These are phyloP conservation scores for Chrysemys picta DNA, from an alignment of 2,113 vertebrate genomes.

Conservation along the genomic window DNA sequence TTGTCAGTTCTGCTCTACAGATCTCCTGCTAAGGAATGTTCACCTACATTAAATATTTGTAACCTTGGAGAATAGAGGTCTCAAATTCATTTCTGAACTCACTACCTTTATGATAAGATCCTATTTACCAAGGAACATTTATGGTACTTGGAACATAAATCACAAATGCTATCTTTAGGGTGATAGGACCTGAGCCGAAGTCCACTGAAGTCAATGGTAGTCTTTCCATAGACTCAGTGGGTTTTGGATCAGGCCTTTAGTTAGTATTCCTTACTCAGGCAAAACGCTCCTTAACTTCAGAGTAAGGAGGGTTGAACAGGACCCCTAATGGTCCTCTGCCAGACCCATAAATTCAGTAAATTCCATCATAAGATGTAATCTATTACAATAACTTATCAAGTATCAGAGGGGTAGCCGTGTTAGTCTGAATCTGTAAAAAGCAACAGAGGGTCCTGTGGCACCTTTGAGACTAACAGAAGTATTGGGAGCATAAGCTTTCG, in stretches of 20 bases:
- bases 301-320: neutral
- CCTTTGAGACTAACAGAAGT: no score
- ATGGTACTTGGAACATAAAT: neutral
- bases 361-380: neutral
- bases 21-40: neutral
- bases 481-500: no score
- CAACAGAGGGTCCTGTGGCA: no score
- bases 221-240: neutral
- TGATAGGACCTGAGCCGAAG: neutral
- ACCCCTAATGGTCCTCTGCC: neutral
- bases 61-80: neutral
- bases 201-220: neutral
- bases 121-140: neutral
- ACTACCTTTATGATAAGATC: neutral
- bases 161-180: neutral
- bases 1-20: neutral
- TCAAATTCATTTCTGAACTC: neutral
- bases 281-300: neutral
- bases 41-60: neutral
- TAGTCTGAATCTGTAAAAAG: no score
- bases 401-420: no score
- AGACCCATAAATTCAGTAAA: neutral
- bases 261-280: neutral
- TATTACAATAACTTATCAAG: no score
- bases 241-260: neutral